phyloP scores from a whole-genome alignment of 2,888 invertebrate species.

The Cryptophagus acutangulus region DNA sequence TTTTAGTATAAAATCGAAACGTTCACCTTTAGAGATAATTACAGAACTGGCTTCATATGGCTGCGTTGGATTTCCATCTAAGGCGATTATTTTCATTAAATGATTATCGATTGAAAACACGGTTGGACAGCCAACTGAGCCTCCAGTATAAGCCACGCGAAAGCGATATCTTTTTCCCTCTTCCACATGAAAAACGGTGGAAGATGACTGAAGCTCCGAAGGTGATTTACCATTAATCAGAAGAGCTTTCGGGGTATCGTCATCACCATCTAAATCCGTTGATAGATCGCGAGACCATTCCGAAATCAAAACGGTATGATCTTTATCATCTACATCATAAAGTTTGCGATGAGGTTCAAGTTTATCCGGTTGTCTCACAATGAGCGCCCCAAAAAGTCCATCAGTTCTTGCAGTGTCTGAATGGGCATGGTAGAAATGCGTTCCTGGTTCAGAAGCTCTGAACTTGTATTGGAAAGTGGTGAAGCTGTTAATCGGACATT shows the following conservation, averaged over 20 bases:
- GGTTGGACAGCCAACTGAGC: constrained; percentile 63
- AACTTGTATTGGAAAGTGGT: constrained; percentile 69
- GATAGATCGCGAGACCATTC: constrained; percentile 54
- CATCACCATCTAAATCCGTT: constrained; percentile 51
- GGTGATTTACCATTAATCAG: constrained; percentile 61
- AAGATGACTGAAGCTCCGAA: constrained; percentile 35
- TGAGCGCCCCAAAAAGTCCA: constrained; percentile 65
- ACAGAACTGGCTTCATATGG: constrained; percentile 56
- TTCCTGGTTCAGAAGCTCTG: constrained; percentile 62
- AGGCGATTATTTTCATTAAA: constrained; percentile 58
- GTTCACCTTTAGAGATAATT: constrained; percentile 64
- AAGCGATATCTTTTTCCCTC: constrained; percentile 62
- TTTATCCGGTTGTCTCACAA: constrained; percentile 62
- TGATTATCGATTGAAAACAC: constrained; percentile 64
- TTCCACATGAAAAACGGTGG: constrained; percentile 51
- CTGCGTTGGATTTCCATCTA: constrained; percentile 65
- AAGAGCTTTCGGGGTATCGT: constrained; percentile 49
- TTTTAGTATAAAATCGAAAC: constrained; percentile 68
- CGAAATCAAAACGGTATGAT: constrained; percentile 64
- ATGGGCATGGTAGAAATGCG: constrained; percentile 70
- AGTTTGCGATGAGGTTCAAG: constrained; percentile 56
- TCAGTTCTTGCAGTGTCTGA: constrained; percentile 64
- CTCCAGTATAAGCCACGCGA: constrained; percentile 62
- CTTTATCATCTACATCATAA: constrained; percentile 67
- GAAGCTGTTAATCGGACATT: constrained; percentile 66